Conservation (phyloP, 2,113 vertebrate genomes). For the Nerophis lumbriciformis region DNA sequence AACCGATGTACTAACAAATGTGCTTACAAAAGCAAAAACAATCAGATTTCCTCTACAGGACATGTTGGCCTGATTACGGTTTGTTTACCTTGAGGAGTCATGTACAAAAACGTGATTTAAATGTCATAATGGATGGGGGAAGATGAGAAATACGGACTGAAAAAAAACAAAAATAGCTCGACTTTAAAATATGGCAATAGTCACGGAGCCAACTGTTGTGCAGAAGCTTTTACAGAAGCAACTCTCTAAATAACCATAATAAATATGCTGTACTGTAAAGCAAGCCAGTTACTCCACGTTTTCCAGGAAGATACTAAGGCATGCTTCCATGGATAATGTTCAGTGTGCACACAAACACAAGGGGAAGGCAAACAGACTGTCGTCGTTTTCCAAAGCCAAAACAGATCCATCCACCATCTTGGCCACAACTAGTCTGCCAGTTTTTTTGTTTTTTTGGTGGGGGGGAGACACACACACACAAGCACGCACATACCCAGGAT, state of each 20-base stretch:
- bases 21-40: no score
- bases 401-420: constrained; percentile 60
- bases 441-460: constrained; percentile 18
- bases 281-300: constrained; percentile 35
- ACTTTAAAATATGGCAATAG: constrained; percentile 31
- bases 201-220: constrained; percentile 26
- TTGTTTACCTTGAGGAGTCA: no score
- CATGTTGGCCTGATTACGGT: no score
- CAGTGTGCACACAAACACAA: constrained; percentile 20
- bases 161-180: constrained; percentile 2
- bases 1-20: no score
- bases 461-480: constrained; percentile 24
- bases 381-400: constrained; percentile 53
- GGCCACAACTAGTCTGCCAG: constrained; percentile 34
- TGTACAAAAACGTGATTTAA: no score
- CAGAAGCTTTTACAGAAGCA: constrained; percentile 42
- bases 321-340: constrained; percentile 35
- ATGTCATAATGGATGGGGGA: neutral
- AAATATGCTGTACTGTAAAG: constrained; percentile 40
- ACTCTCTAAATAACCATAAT: constrained; percentile 44
- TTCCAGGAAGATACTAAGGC: constrained; percentile 40
- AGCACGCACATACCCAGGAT: constrained; percentile 24
- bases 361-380: constrained; percentile 38
- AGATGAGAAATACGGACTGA: neutral
- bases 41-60: no score